Conservation (phyloP, 1,140 invertebrate species). For the Homarus americanus region DNA sequence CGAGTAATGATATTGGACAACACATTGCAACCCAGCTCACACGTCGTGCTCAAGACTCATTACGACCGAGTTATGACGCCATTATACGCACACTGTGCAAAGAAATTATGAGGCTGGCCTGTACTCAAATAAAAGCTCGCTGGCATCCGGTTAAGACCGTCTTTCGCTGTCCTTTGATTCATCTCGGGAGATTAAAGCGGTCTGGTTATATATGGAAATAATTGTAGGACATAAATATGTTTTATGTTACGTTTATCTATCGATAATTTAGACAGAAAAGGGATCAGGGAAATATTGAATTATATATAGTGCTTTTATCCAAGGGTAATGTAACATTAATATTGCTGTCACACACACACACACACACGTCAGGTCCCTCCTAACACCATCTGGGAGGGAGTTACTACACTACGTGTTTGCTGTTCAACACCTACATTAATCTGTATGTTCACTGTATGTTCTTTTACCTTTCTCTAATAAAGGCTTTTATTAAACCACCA, state of each 20-base stretch:
- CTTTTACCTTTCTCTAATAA: no score
- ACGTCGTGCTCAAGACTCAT: conserved; percentile 48
- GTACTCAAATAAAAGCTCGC: conserved; percentile 55
- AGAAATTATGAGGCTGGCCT: conserved; percentile 52
- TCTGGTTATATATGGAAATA: not conserved
- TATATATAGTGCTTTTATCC: no score
- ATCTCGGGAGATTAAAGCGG: not conserved
- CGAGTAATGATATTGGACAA: conserved; percentile 59
- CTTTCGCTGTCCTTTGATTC: conserved; percentile 3
- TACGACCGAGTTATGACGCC: conserved; percentile 43
- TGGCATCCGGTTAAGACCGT: conserved; percentile 17
- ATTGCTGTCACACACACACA: no score
- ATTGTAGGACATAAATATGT: not conserved
- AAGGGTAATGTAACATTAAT: no score
- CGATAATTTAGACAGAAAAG: no score
- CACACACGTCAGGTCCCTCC: no score
- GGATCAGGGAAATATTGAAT: no score
- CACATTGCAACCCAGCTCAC: conserved; percentile 54
- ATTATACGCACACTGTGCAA: conserved; percentile 60
- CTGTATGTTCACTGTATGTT: no score
- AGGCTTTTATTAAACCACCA: no score
- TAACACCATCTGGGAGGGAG: no score
- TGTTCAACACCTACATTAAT: no score
- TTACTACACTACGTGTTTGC: no score
- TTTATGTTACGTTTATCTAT: not conserved